Base-by-base conservation (phyloP, 2,888 invertebrate species). In the Zaprionus obscuricornis region DNA sequence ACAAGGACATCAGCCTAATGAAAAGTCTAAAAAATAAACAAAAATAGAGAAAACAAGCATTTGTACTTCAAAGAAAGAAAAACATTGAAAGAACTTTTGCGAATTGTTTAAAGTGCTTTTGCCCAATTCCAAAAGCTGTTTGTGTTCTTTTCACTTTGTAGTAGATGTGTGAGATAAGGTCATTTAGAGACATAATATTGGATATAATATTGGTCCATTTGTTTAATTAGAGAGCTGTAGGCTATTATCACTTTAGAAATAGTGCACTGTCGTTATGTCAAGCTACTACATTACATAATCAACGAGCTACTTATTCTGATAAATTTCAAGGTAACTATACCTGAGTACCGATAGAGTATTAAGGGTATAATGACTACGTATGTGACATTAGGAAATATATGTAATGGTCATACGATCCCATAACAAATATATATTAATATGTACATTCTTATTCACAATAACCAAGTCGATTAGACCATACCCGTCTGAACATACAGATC, bases 221-320 rank as follows among this genome's bases (percentile, higher is more conserved):
- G 74, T 62, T 59, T 78, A 78, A 82, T 85, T 81, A 65, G 49
- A 66, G 63, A 60, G 40, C 39, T 52, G 58, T 56, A n/a, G n/a
- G n/a, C n/a, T n/a, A n/a, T n/a, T n/a, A n/a, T n/a, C n/a, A n/a
- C n/a, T n/a, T n/a, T n/a, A n/a, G n/a, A n/a, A 31, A 22, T 34
- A 26, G 33, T 10, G 18, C 43, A 45, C 43, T 54, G 73, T 63
- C 55, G 75, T 42, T 56, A 24, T 13, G 2, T 4, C 3, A 14
- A 27, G 20, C 1, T 14, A 14, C 24, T 7, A 8, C 5, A 2
- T 43, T 8, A 27, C 47, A 52, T 52, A 43, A 10, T 1, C 14
- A 8, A 17, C 8, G 14, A 29, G 33, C 2, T 10, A 31, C 27
- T 17, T 16, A 5, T 13, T 11, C 7, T 18, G n/a, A 2, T n/a